Evolutionary conservation across 2,113 vertebrate species (phyloP), one percentile per base, ranked within the genome.

Genomic region (Megaleporinus macrocephalus): DNA sequence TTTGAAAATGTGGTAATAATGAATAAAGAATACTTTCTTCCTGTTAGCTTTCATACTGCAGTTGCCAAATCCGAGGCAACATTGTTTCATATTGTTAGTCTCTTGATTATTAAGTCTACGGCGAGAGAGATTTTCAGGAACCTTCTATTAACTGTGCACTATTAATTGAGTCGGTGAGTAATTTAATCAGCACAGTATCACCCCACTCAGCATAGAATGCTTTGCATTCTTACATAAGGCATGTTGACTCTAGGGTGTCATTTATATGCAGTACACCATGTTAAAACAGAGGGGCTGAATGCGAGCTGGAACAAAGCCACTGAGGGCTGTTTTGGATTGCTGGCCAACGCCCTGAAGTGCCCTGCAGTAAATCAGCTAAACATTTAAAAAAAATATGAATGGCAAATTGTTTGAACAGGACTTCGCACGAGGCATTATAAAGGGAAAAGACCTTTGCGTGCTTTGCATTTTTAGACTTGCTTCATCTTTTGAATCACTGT

Each of bases 281-380:
- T 30, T 29, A 41, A 76, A 87, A 78, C 16, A 49, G 36, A 66
- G 84, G 89, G 89, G 88, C 89, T 81, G 88, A 87, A 84, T 88
- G n/a, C 27, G 82, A 81, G 78, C 80, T 92, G 90, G 89, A 91
- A 15, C 44, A 0, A 20, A 81, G 90, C 90, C 90, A 91, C 65
- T 6, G 72, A 53, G 73, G 70, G 83, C 79, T 87, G 78, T 90
- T 74, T 78, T 61, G 68, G 79, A 86, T 44, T 74, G 27, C 49
- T 81, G 27, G 59, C 36, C 71, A 12, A 73, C 57, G 80, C 71
- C 76, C 55, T 73, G 49, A 73, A 29, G 44, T 65, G 57, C 83
- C 78, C 78, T 76, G 47, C 44, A 76, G 78, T 73, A 22, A 85
- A 84, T 66, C 27, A 49, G 20, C 51, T 70, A 49, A 82, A 53